Conservation (phyloP, 1,140 invertebrate species). For the Bombyx mori region ASM3026992v2 NC_085110.1:7655001-7655500, state of each 20-base stretch:
- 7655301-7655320: conserved; percentile 68
- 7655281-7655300: conserved; percentile 35
- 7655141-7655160: conserved; percentile 78
- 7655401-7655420: conserved; percentile 73
- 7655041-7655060: conserved; percentile 61
- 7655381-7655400: conserved; percentile 54
- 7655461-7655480: neutral
- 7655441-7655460: conserved; percentile 1
- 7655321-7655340: conserved; percentile 27
- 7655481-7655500: too few relatives aligned
- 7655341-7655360: conserved; percentile 27
- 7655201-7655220: conserved; percentile 62
- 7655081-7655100: conserved; percentile 78
- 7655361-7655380: conserved; percentile 37
- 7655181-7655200: conserved; percentile 49
- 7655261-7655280: conserved; percentile 41
- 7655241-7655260: conserved; percentile 43
- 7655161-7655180: conserved; percentile 70
- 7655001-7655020: conserved; percentile 79
- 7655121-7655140: conserved; percentile 87
- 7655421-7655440: conserved; percentile 30
- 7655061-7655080: conserved; percentile 90
- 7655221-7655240: conserved; percentile 67
- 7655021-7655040: conserved; percentile 44
- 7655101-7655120: conserved; percentile 69